Evolutionary conservation across 37 sponge, comb jelly and placozoan species (phyloP), one percentile per base, ranked within the genome.

Genomic region (Theonella swinhoei): DNA sequence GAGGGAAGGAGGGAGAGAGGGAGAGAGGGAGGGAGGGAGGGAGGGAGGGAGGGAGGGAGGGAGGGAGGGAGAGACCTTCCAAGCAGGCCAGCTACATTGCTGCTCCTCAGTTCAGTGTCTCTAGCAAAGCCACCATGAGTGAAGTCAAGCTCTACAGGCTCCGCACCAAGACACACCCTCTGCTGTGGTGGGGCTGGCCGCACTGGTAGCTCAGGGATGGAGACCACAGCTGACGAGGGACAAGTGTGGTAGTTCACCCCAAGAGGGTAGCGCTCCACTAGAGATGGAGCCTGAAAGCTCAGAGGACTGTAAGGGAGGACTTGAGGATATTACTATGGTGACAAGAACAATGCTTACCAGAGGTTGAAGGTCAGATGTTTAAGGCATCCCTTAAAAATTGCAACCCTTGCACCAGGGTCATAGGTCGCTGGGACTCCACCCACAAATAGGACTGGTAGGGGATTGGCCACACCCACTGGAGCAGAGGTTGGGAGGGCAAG

Each of bases 101-200:
- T 74, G 25, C 80, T 78, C 3, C 24, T 34, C 4, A 79, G 74
- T 22, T 24, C 4, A 19, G 87, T 87, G 1, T 79, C 58, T 9
- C 54, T 72, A 63, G 73, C 74, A 42, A 87, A 87, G 30, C 80
- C 80, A 28, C 87, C 87, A 42, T 47, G 73, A 32, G 87, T 85
- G 32, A 58, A 20, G 4, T 60, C 37, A 31, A 78, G 42, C 7
- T 0, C 3, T 0, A 38, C 38, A 1, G 87, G 80, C 2, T 61
- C 29, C 29, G 63, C 9, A 11, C 54, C 2, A 22, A 87, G 54
- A 63, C 87, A 87, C 20, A 28, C 24, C 54, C 42, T 62, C 30
- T n/a, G 62, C 3, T 40, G 29, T 0, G 87, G 80, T 2, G 34
- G 20, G 14, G 39, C 29, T 33, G 73, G 80, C 0, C 26, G 33